Conservation (phyloP, 2,888 invertebrate genomes). For the Ochropleura plecta region DNA sequence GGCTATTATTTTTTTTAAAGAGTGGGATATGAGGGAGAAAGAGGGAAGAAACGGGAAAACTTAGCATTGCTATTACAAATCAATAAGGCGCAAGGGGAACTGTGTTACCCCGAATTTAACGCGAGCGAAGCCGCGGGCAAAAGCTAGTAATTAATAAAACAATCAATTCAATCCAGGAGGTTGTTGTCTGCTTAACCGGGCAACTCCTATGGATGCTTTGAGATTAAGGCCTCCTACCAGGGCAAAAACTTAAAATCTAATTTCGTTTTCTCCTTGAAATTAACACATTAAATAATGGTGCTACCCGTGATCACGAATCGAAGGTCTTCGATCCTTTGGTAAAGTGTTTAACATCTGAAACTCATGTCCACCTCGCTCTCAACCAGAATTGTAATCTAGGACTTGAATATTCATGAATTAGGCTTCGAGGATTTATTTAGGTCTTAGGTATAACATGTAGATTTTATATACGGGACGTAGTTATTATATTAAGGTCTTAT, state of each 20-base stretch:
- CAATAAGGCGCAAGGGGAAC: no score
- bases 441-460: slow-evolving; percentile 37
- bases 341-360: slow-evolving; percentile 62
- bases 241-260: slow-evolving; percentile 18
- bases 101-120: no score
- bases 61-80: no score
- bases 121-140: no score
- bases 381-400: slow-evolving; percentile 68
- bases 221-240: not conserved
- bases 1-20: no score
- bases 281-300: slow-evolving; percentile 33
- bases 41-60: no score
- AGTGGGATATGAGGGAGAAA: no score
- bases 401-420: slow-evolving; percentile 69
- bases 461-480: slow-evolving; percentile 16
- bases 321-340: slow-evolving; percentile 57
- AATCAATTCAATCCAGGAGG: no score
- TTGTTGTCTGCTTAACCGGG: no score
- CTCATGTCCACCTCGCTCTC: slow-evolving; percentile 70
- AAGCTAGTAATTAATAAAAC: no score
- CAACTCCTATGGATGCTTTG: no score
- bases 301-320: slow-evolving; percentile 57
- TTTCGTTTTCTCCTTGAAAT: not conserved
- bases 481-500: slow-evolving; percentile 9
- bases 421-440: slow-evolving; percentile 42